phyloP scores from a whole-genome alignment of 1,140 invertebrate species.

The Odontomachus brunneus region DNA sequence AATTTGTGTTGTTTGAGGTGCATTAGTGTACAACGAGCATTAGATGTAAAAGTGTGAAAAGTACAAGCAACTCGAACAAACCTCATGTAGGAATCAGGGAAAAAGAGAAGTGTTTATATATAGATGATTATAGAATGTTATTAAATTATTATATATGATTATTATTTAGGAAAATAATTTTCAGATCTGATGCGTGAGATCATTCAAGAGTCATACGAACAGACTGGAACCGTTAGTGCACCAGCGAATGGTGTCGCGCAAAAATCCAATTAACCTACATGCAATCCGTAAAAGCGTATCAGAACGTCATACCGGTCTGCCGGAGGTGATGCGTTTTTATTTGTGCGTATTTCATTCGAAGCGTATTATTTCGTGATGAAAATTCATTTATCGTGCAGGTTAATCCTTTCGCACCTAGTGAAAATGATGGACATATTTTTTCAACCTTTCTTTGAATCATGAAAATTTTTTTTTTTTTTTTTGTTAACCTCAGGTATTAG shows the following conservation, averaged over 20 bases:
- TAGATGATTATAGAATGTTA: too few species aligned
- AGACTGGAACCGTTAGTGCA: conserved; percentile 9
- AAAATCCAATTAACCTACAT: conserved; percentile 73
- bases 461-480: too few species aligned
- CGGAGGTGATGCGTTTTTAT: conserved; percentile 54
- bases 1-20: too few species aligned
- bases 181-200: not conserved
- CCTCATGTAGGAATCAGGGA: too few species aligned
- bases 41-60: too few species aligned
- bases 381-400: conserved; percentile 45
- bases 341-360: conserved; percentile 58
- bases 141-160: too few species aligned
- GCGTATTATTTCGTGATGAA: conserved; percentile 54
- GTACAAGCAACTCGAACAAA: too few species aligned
- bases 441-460: not conserved
- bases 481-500: too few species aligned
- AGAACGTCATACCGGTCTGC: not conserved
- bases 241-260: conserved; percentile 18
- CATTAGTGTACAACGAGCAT: too few species aligned
- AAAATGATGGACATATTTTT: conserved; percentile 26
- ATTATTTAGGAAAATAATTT: not conserved
- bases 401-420: conserved; percentile 42
- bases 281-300: conserved; percentile 32
- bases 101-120: too few species aligned
- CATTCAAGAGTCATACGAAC: conserved; percentile 2